phyloP scores from a whole-genome alignment of 2,888 invertebrate genomes.

The Latheticus oryzae region DNA sequence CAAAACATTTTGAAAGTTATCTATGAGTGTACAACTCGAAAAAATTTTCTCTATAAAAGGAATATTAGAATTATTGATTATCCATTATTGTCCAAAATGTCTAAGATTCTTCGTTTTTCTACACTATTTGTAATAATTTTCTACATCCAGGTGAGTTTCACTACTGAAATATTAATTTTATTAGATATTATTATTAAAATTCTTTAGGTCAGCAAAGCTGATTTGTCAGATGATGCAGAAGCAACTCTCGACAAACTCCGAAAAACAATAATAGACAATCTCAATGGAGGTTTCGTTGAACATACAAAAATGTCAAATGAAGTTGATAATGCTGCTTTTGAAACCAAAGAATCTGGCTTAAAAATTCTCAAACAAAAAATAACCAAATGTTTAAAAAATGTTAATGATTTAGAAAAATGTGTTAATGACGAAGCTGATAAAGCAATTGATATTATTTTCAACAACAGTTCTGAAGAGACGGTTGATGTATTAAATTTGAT shows the following conservation, averaged over 20 bases:
- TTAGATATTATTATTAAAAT: too few relatives aligned
- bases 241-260: constrained; percentile 6
- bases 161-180: too few relatives aligned
- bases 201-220: constrained; percentile 1
- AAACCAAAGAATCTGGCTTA: constrained; percentile 3
- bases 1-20: too few relatives aligned
- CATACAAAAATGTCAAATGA: constrained; percentile 20
- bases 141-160: too few relatives aligned
- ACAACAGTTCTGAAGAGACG: background rate
- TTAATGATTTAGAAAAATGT: constrained; percentile 1
- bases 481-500: background rate
- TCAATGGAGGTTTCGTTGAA: constrained; percentile 14
- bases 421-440: constrained; percentile 10
- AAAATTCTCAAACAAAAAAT: too few relatives aligned
- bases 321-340: constrained; percentile 10
- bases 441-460: constrained; percentile 7
- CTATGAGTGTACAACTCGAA: too few relatives aligned
- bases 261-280: constrained; percentile 9
- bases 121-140: too few relatives aligned
- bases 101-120: too few relatives aligned
- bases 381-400: too few relatives aligned
- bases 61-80: too few relatives aligned
- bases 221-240: constrained; percentile 18
- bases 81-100: too few relatives aligned
- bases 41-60: too few relatives aligned